phyloP scores from a whole-genome alignment of 2,888 invertebrate genomes.

The Eupithecia insigniata region DNA sequence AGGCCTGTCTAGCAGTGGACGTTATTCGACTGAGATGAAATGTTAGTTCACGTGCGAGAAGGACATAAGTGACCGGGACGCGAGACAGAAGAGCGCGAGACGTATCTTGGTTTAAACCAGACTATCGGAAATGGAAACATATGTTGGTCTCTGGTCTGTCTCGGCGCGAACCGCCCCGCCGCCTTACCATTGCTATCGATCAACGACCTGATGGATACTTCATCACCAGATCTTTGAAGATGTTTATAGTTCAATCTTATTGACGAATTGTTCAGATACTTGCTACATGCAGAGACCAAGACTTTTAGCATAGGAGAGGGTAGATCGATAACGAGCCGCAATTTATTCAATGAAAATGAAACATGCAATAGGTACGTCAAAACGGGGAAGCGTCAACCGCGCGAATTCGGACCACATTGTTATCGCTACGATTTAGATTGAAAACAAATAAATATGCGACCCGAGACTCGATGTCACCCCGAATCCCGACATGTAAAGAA shows the following conservation, averaged over 20 bases:
- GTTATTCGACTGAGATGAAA: neutral
- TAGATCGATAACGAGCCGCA: neutral
- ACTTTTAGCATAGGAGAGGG: neutral
- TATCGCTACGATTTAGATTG: too few species aligned
- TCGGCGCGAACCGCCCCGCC: too few species aligned
- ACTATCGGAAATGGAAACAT: neutral
- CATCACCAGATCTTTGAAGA: too few species aligned
- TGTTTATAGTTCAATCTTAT: too few species aligned
- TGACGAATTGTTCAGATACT: too few species aligned
- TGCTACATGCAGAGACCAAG: too few species aligned
- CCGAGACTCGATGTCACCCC: too few species aligned
- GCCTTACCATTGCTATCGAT: too few species aligned
- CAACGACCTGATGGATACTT: too few species aligned
- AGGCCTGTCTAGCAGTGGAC: neutral
- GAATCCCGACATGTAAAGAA: too few species aligned
- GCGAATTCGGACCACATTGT: neutral
- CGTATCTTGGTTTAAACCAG: neutral
- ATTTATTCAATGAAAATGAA: neutral
- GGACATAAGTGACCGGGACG: neutral
- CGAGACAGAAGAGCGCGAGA: neutral
- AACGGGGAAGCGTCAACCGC: neutral
- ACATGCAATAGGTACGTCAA: neutral
- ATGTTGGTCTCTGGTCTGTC: neutral
- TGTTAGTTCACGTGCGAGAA: neutral
- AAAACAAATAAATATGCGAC: neutral